A percentile compares a stretch with the other conserved stretches of the same genome.
Evolutionary conservation across 2,797 vertebrate genomes (phyloP).

Genomic region (Etheostoma perlongum): DNA sequence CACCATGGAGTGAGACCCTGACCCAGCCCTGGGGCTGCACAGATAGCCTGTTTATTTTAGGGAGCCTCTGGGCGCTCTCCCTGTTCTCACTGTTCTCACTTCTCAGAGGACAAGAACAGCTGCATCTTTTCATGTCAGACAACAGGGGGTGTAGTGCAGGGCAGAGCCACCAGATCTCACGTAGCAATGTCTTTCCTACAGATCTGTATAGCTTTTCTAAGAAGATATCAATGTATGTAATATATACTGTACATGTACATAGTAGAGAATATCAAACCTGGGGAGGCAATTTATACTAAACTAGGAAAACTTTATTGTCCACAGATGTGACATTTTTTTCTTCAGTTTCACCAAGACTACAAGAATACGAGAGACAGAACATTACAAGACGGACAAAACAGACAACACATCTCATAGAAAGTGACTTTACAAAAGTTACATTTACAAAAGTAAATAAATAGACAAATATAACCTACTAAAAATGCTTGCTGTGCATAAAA

Average conservation of each 20-base stretch:
- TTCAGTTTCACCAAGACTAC: no score
- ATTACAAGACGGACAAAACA: no score
- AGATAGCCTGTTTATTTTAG: conserved; percentile 80
- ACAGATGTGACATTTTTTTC: no score
- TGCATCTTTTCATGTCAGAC: conserved; percentile 68
- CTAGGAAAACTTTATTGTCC: no score
- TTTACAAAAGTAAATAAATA: no score
- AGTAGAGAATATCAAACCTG: no score
- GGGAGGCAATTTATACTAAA: no score
- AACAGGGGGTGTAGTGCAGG: conserved; percentile 39
- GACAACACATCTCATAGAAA: no score
- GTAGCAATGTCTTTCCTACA: neutral
- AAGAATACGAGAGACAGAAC: no score
- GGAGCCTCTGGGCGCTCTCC: conserved; percentile 69
- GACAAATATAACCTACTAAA: no score
- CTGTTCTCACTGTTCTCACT: conserved; percentile 71
- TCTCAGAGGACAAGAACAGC: conserved; percentile 73
- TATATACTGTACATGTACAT: neutral
- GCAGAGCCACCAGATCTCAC: conserved; percentile 5
- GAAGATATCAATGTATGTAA: neutral
- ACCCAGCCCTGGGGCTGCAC: conserved; percentile 58
- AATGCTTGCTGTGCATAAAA: no score
- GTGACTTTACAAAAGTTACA: no score
- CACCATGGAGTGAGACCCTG: conserved; percentile 67
- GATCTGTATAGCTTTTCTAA: neutral